Evolutionary conservation across 1,140 invertebrate species (phyloP), one percentile per base, ranked within the genome.

Genomic region (Stegodyphus mimosarum): DNA sequence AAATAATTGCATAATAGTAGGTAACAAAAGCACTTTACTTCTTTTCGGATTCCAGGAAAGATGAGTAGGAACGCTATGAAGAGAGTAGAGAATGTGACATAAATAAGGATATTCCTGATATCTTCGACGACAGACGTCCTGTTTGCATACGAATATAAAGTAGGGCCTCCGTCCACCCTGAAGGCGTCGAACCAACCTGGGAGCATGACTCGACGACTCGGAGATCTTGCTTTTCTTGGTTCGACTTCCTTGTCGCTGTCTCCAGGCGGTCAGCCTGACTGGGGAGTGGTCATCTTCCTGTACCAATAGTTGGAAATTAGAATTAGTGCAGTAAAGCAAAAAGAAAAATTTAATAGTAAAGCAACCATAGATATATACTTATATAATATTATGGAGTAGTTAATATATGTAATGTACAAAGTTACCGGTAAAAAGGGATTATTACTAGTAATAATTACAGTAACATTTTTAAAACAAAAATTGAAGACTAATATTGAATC

Each of bases 21-120:
- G n/a, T n/a, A 33, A 33, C 33, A 33, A 33, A 33, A 33, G 33
- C 1, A 33, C 33, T 91, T 92, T 91, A 98, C 97, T 94, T 98
- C 96, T 92, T 97, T 98, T 87, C 97, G 92, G 87, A 99, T 95
- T 79, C 97, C 97, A 63, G 97, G 97, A 90, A 98, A 96, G 88
- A 99, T 95, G 88, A 97, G 94, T 81, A 98, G 92, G 91, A 98
- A 97, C 50, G 96, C 96, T 70, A 97, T 91, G 91, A 97, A 98
- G 83, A 97, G 92, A 74, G 97, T 97, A 88, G 94, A 93, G 90
- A 98, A 98, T 69, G 96, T 93, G 66, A 98, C 92, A 74, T 96
- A 94, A 73, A 98, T 93, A 64, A 95, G 94, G 88, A 97, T 94
- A 86, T 95, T 93, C 51, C 94, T 93, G 51, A 97, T 93, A 90